Conservation (phyloP, 2,797 vertebrate species). For the Melanotaenia boesemani region DNA sequence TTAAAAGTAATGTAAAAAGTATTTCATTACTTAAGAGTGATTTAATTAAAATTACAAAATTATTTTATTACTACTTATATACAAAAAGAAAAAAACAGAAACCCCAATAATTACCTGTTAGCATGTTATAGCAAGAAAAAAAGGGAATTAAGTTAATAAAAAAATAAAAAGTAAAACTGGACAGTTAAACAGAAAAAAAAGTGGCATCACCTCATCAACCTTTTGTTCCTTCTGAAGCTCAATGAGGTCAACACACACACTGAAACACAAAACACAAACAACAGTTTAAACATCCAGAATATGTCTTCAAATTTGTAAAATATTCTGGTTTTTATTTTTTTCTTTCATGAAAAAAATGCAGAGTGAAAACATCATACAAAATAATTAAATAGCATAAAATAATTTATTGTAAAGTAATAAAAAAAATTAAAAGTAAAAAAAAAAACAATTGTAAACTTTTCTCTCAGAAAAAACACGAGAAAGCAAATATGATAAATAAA, state of each 20-base stretch:
- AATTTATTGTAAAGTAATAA: no score
- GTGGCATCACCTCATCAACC: conserved; percentile 89
- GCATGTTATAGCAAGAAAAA: neutral
- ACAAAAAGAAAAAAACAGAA: neutral
- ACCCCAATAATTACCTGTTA: neutral
- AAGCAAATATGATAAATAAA: no score
- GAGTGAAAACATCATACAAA: no score
- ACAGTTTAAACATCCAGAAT: neutral
- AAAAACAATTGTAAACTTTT: no score
- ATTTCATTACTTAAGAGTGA: no score
- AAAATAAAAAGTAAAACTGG: neutral
- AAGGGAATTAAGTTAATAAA: neutral
- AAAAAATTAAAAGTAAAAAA: no score
- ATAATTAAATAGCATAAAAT: no score
- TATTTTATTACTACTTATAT: neutral
- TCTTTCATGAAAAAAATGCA: no score
- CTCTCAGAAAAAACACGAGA: no score
- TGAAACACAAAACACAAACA: conserved; percentile 62
- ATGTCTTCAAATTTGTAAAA: neutral
- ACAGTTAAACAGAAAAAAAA: neutral
- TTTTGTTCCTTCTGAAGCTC: conserved; percentile 90
- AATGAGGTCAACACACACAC: conserved; percentile 86
- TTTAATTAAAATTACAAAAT: no score
- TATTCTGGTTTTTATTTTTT: no score
- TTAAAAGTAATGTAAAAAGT: no score